phyloP scores from a whole-genome alignment of 2,888 invertebrate species.

The Pristionchus mayeri region DNA sequence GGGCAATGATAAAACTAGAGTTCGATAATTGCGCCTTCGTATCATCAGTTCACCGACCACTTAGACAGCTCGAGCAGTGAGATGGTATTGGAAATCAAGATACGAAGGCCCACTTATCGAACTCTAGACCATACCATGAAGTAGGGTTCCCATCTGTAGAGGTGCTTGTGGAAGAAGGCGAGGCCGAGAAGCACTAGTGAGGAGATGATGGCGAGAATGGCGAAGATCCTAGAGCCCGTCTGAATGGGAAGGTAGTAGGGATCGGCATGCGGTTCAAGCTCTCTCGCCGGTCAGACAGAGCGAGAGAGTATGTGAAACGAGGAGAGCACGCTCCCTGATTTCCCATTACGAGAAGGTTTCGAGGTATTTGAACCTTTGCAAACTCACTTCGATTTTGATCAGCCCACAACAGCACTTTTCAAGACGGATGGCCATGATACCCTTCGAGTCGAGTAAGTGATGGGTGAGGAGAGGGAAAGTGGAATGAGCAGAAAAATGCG shows the following conservation, averaged over 20 bases:
- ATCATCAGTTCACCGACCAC: no score
- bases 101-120: no score
- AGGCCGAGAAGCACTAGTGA: neutral
- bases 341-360: no score
- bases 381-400: neutral
- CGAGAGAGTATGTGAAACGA: no score
- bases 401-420: slow-evolving; percentile 14
- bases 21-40: no score
- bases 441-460: neutral
- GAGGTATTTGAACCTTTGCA: neutral
- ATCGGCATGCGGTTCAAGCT: neutral
- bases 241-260: neutral
- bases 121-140: neutral
- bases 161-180: slow-evolving; percentile 38
- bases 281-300: neutral
- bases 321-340: no score
- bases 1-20: neutral
- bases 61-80: no score
- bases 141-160: slow-evolving; percentile 29
- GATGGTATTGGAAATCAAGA: no score
- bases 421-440: neutral
- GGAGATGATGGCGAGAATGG: slow-evolving; percentile 7
- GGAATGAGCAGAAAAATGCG: neutral
- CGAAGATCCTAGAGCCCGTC: neutral
- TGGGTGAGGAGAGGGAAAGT: neutral